Percentiles rank a stretch among this genome's conserved stretches.
Evolutionary conservation across 2,113 vertebrate genomes (phyloP).

Genomic region (Rhinolophus ferrumequinum): DNA sequence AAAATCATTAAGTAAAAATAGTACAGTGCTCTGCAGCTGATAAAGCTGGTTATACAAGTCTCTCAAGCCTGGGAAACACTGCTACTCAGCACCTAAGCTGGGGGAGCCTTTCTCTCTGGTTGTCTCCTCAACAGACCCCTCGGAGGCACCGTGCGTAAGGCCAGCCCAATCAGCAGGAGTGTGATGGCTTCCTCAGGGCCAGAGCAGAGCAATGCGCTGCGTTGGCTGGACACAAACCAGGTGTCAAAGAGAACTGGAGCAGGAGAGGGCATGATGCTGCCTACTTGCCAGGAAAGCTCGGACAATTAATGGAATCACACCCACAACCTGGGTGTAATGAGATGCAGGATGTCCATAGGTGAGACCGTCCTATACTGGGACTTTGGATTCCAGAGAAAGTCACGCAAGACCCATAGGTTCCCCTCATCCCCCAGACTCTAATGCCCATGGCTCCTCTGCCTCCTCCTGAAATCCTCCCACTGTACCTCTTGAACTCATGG

Average conservation of each 20-base stretch:
- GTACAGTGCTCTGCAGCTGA: neutral
- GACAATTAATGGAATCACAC: neutral
- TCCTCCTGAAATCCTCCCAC: neutral
- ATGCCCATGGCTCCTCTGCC: neutral
- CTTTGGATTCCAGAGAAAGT: neutral
- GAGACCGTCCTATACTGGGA: neutral
- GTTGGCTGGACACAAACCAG: neutral
- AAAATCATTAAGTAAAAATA: neutral
- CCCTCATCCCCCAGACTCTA: neutral
- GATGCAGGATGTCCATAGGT: neutral
- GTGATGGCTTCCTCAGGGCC: neutral
- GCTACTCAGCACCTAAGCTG: neutral
- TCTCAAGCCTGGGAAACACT: neutral
- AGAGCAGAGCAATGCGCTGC: neutral
- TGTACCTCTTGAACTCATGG: neutral
- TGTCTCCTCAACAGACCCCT: neutral
- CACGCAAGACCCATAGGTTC: neutral
- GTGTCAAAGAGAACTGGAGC: neutral
- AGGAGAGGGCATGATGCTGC: rapidly evolving
- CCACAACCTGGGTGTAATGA: rapidly evolving
- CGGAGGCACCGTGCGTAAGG: neutral
- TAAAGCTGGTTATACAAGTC: neutral
- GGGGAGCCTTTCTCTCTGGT: neutral
- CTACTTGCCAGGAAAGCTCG: neutral
- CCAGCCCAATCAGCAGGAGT: neutral